Evolutionary conservation across 2,888 invertebrate genomes (phyloP), one percentile per base, ranked within the genome.

Genomic region (Doris montereyensis): DNA sequence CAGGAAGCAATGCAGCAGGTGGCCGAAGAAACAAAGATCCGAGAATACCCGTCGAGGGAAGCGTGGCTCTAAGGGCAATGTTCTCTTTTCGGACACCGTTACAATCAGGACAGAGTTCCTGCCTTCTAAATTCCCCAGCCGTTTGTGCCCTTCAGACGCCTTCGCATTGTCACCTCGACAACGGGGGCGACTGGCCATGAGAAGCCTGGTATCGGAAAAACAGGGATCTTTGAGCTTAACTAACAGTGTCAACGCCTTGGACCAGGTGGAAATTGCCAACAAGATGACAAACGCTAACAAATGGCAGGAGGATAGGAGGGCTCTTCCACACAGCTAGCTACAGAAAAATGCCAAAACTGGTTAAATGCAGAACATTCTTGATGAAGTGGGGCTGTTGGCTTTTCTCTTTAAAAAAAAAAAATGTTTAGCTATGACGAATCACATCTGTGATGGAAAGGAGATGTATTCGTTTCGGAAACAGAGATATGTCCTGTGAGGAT

Each of bases 41-140:
- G 76, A 32, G 35, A 35, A 65, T 8, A 28, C 41, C 1, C 67
- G 32, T n/a, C 68, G 58, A 41, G 79, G 71, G 2, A 75, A 79
- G 34, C 68, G 79, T 0, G 70, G 75, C 28, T 79, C 79, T 2
- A 79, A 76, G 35, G 79, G 79, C 0, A 79, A 70, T 30, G 79
- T 79, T 1, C 21, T 79, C 1, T 79, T 79, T 32, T 62, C 32
- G 26, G 79, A 79, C 5, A 79, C 57, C 1, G 75, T 79, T 8
- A 70, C 75, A 10, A 65, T 79, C n/a, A 30, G 62, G 17, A 41
- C 8, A 17, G n/a, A n/a, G n/a, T n/a, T n/a, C n/a, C n/a, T n/a
- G n/a, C n/a, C n/a, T n/a, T n/a, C n/a, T n/a, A n/a, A n/a, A n/a
- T n/a, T n/a, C n/a, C n/a, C n/a, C n/a, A n/a, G n/a, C n/a, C n/a